phyloP scores from a whole-genome alignment of 2,888 invertebrate species.

The Melanargia galathea region DNA sequence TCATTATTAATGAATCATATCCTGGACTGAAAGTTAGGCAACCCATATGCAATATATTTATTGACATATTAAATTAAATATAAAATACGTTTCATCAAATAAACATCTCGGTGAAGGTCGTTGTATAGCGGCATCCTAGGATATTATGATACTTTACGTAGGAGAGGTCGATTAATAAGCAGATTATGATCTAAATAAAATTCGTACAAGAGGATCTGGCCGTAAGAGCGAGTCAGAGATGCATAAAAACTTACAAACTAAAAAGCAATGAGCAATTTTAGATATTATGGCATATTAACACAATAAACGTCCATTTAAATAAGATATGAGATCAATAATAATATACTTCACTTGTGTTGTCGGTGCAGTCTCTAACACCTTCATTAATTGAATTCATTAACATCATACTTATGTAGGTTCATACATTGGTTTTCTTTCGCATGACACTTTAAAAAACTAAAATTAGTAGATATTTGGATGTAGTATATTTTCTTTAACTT shows the following conservation, averaged over 20 bases:
- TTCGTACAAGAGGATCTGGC: background rate
- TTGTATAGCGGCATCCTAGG: background rate
- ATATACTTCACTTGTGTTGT: conserved; percentile 51
- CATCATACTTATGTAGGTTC: background rate
- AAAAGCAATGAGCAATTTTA: conserved; percentile 65
- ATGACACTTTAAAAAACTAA: background rate
- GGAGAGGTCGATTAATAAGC: no score
- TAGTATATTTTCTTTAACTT: no score
- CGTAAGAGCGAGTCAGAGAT: conserved; percentile 52
- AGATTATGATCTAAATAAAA: no score
- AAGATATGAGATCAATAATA: conserved; percentile 79
- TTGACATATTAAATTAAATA: no score
- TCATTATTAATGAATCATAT: no score
- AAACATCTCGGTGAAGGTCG: background rate
- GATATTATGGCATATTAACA: conserved; percentile 70
- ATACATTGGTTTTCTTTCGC: background rate
- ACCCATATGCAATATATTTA: no score
- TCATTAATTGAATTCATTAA: background rate
- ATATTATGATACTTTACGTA: no score
- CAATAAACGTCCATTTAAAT: conserved; percentile 69
- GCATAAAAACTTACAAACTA: conserved; percentile 56
- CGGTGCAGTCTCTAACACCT: conserved; percentile 3
- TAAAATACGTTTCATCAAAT: no score
- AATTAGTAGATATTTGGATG: no score
- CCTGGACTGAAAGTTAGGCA: no score